A percentile compares a stretch with the other conserved stretches of the same genome.
phyloP scores from a whole-genome alignment of 2,797 vertebrate species.

The Oryzias sinensis region DNA sequence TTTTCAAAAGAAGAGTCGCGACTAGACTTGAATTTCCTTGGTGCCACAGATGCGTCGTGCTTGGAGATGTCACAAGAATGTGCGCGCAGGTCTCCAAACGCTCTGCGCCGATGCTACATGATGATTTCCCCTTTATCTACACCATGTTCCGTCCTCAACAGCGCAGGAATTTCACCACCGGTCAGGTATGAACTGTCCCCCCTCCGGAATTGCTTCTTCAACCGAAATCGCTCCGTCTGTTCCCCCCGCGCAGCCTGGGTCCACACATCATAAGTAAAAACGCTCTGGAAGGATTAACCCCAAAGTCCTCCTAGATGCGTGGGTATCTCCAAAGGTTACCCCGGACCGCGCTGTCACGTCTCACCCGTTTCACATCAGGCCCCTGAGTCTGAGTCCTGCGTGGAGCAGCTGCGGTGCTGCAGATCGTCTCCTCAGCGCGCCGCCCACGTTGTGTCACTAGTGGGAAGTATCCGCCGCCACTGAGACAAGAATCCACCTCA shows the following conservation, averaged over 20 bases:
- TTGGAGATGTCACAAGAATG: conserved; percentile 9
- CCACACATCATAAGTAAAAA: conserved; percentile 19
- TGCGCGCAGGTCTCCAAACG: neutral
- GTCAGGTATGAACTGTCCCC: conserved; percentile 22
- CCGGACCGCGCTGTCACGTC: conserved; percentile 5
- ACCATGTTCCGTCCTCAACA: neutral
- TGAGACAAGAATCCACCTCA: conserved; percentile 20
- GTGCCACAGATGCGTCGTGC: conserved; percentile 8
- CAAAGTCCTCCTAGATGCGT: conserved; percentile 5
- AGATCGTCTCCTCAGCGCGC: conserved; percentile 39
- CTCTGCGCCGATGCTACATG: neutral
- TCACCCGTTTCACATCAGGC: conserved; percentile 21
- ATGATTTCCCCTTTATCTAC: neutral
- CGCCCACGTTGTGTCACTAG: conserved; percentile 63
- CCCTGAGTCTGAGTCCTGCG: conserved; percentile 20
- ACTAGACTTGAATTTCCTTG: neutral
- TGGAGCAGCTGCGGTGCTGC: conserved; percentile 12
- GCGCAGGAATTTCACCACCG: conserved; percentile 1
- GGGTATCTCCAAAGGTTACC: conserved; percentile 10
- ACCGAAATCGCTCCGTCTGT: conserved; percentile 7
- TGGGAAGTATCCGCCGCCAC: conserved; percentile 17
- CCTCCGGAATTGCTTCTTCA: neutral
- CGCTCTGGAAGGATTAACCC: conserved; percentile 1
- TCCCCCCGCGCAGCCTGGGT: conserved; percentile 21
- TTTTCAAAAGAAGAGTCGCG: neutral